phyloP scores from a whole-genome alignment of 2,113 vertebrate species.

The Myotis brandtii region DNA sequence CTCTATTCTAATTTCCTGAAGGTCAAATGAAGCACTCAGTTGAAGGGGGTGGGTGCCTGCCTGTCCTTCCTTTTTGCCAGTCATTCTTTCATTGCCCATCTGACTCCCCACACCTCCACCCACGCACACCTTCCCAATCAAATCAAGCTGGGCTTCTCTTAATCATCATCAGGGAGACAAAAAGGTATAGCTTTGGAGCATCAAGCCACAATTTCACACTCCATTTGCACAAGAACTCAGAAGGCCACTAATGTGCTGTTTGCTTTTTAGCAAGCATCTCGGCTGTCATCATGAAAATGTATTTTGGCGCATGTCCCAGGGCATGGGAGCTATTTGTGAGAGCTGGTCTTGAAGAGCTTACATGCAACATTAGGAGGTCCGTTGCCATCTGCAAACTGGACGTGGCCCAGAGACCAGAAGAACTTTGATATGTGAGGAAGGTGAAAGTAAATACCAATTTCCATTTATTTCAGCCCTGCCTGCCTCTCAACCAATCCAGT shows the following conservation, averaged over 20 bases:
- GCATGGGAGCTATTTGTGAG: conserved; percentile 85
- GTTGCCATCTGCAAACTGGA: conserved; percentile 84
- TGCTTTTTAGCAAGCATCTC: conserved; percentile 87
- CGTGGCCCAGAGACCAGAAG: conserved; percentile 76
- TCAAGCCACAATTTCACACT: conserved; percentile 87
- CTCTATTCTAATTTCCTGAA: conserved; percentile 78
- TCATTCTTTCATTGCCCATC: conserved; percentile 53
- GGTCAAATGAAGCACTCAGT: conserved; percentile 77
- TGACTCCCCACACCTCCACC: conserved; percentile 58
- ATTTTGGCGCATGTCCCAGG: conserved; percentile 84
- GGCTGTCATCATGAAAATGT: conserved; percentile 84
- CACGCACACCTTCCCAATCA: conserved; percentile 71
- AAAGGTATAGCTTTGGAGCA: conserved; percentile 83
- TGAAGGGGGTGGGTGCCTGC: neutral
- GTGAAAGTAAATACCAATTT: conserved; percentile 74
- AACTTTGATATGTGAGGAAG: conserved; percentile 77
- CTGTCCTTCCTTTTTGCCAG: neutral
- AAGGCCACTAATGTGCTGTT: conserved; percentile 85
- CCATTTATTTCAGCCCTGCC: conserved; percentile 56
- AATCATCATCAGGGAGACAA: conserved; percentile 86
- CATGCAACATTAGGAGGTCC: conserved; percentile 80
- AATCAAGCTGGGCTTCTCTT: conserved; percentile 82
- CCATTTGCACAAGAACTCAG: conserved; percentile 87
- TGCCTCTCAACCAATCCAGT: conserved; percentile 23
- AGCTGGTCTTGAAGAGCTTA: conserved; percentile 85